Conservation (phyloP, 2,797 vertebrate species). For the Oreochromis mossambicus region DNA sequence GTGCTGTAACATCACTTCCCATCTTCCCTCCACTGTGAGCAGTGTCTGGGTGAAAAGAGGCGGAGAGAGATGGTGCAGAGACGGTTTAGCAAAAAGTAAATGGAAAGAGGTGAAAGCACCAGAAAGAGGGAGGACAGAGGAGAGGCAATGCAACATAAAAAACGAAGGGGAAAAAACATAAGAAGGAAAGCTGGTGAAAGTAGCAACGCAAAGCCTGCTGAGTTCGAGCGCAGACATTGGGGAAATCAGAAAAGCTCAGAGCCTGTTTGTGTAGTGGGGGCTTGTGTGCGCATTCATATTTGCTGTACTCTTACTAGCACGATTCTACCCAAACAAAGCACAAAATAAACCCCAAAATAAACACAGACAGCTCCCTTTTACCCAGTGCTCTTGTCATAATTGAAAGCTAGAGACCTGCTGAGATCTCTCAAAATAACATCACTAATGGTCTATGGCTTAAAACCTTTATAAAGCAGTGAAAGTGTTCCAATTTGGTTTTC, state of each 20-base stretch:
- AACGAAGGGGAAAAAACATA: background rate
- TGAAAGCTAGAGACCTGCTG: background rate
- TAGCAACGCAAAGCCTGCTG: slow-evolving; percentile 40
- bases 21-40: slow-evolving; percentile 17
- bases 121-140: background rate
- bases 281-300: slow-evolving; percentile 20
- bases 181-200: slow-evolving; percentile 1
- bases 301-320: slow-evolving; percentile 10
- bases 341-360: slow-evolving; percentile 23
- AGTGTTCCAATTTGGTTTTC: background rate
- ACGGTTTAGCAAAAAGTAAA: background rate
- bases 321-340: slow-evolving; percentile 28
- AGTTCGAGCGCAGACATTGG: slow-evolving; percentile 30
- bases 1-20: slow-evolving; percentile 41
- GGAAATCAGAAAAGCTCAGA: slow-evolving; percentile 56
- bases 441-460: background rate
- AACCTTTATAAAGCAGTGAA: background rate
- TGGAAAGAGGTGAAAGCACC: background rate
- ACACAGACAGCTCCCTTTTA: slow-evolving; percentile 7
- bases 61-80: background rate
- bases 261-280: slow-evolving; percentile 25
- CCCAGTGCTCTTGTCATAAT: slow-evolving; percentile 2
- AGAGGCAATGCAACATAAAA: background rate
- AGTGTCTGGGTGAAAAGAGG: background rate
- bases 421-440: background rate